Base-by-base conservation (phyloP, 2,888 invertebrate species). In the Gnatocerus cornutus region DNA sequence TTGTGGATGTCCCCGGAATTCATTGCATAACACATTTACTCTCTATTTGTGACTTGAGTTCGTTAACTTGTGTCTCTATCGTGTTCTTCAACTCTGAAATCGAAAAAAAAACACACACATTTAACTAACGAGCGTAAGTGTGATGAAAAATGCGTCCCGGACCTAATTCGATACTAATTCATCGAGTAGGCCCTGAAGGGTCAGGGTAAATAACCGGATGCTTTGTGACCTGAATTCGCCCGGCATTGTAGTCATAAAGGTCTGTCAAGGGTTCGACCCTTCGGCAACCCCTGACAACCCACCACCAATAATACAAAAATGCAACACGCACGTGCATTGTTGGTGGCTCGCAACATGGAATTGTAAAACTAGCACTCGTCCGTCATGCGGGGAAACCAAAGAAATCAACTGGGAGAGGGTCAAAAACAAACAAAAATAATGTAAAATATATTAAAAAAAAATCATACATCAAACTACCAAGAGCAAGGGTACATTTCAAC, bases 11-110 rank as follows among this genome's bases (percentile, higher is more conserved):
- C 83, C 80, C 81, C 88, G 53, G 77, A 80, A 82, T 83, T 95
- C 94, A 96, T 94, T 96, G 96, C 91, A 96, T 92, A 87, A 93
- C 94, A 90, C 96, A 96, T 90, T 95, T 96, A 89, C 95, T 96
- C 90, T 97, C 97, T 88, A 97, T 93, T 89, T 96, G 95, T 86
- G 95, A 92, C 90, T 96, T 97, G 87, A 97, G 90, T 90, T 97
- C 96, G 87, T 93, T 96, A 89, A 97, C 96, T 91, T 96, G 96
- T 87, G 95, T 93, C 89, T 97, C 96, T 90, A 97, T 93, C 88
- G 95, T 94, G 89, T 97, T 96, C 92, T 96, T 97, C 91, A 97
- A 88, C 89, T 96, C 97, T 97, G 94, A 80, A 67, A 66, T 58
- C 82, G 84, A 82, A 77, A 77, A 80, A n/a, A n/a, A 77, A 80